Evolutionary conservation across 2,113 vertebrate species (phyloP), one percentile per base, ranked within the genome.

Genomic region (Ageneiosus marmoratus): DNA sequence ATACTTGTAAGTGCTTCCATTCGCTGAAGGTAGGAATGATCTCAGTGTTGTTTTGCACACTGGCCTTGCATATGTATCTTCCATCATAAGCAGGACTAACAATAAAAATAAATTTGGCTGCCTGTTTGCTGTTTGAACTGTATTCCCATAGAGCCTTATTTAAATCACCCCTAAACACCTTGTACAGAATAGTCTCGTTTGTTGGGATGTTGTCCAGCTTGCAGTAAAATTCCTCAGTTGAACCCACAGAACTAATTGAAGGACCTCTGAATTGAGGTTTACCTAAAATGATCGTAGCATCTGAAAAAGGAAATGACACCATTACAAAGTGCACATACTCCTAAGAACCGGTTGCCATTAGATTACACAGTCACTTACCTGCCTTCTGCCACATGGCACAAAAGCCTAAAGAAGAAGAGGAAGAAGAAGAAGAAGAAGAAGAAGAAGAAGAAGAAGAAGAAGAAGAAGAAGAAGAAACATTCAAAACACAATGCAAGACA

Each of bases 41-140:
- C 1, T 24, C 2, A 0, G 92, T 85, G 87, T 86, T 83, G 84
- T 93, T 93, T 58, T 91, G 90, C 4, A 29, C 76, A 1, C 67
- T 91, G 84, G 89, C 94, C 79, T 81, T 83, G 86, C 93, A 94
- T 70, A 79, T 55, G 24, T 92, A 80, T 29, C 32, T 4, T 3
- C 92, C 93, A 0, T 92, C 89, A 37, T 91, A 16, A 4, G 0
- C 0, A 1, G 0, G 0, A 0, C 0, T 51, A 24, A 56, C 27
- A 0, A 27, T 0, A 1, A 83, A 0, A 50, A 5, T 2, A 46
- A 94, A 65, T 0, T 0, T 0, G 22, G 24, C 91, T 0, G 0
- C 0, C 1, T 84, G 15, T 1, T 74, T 81, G 0, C 0, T 0
- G 46, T 80, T 24, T 1, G 83, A 62, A 10, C 44, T 85, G 86